Base-by-base conservation (phyloP, 2,113 vertebrate species). In the Isichthys henryi region DNA sequence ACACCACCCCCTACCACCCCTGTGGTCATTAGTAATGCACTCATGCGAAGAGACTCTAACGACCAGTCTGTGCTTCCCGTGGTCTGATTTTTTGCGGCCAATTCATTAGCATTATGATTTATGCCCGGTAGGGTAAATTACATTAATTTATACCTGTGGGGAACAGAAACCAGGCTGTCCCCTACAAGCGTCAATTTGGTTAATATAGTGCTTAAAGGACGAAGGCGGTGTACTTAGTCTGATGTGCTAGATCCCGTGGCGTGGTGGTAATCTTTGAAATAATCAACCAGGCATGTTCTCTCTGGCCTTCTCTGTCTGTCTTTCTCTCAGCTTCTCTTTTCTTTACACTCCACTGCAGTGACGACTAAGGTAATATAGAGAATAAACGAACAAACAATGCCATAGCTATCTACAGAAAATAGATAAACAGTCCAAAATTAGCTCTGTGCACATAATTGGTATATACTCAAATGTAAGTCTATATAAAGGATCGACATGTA, bases 71-170 rank as follows among this genome's bases (percentile, higher is more conserved):
- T n/a, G 50, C 53, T 53, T 48, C 19, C 46, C 9, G 19, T 56
- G 53, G 39, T 58, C 45, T 88, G 89, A 86, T 88, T 85, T 88
- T 39, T 90, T 83, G 90, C 45, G 8, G 62, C 87, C 43, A 62
- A 86, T 90, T 91, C 90, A 91, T 90, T 90, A 86, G 88, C 31
- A 87, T 88, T 83, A 85, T 90, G 91, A 90, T 90, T 91, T 87
- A 90, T 88, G 46, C 50, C 88, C 85, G 35, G 74, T 83, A 50
- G 82, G 77, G 56, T 53, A 91, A 90, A 90, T 91, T 88, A 89
- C 58, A 80, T 86, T 70, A 89, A 91, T 92, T 91, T 90, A 90
- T 86, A 90, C 90, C 89, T 89, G 88, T 77, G 86, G 88, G 88
- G 89, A 88, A 43, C 74, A 70, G 66, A 66, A 84, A 88, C 52